Evolutionary conservation across 2,797 vertebrate genomes (phyloP), one percentile per base, ranked within the genome.

Genomic region (Sebastes trivittatus): DNA sequence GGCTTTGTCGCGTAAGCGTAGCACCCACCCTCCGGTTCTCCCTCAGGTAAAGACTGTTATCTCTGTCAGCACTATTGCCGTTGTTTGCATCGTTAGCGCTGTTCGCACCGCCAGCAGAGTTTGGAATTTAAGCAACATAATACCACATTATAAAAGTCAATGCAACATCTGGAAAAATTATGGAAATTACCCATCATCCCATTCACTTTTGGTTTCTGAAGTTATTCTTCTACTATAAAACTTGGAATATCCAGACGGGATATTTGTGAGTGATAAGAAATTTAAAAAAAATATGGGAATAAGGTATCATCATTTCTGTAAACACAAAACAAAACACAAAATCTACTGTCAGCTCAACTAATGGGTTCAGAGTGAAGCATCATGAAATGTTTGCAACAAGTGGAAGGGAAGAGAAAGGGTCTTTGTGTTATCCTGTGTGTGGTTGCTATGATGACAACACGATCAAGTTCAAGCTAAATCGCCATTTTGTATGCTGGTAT

Each of bases 401-500:
- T 75, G 59, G 61, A 52, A 13, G 61, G 9, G 3, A 66, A 46
- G 52, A 2, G 22, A 3, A 54, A 7, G n/a, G 22, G 34, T 30
- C 20, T 4, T 78, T 32, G 34, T 56, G 8, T 55, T 13, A 49
- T 54, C 20, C 20, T 54, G 49, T 54, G 49, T n/a, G 68, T 13
- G 56, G 76, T 81, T 84, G 82, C 80, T 72, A 83, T 79, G 83
- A 80, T 65, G 61, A 76, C 52, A 83, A 62, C 56, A 42, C 6
- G 4, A 66, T 73, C 1, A 1, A 59, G 78, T 66, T 80, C 54
- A 64, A 65, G 36, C 60, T 64, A 7, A 76, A 84, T n/a, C 3
- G 27, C 36, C 29, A 60, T 82, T 69, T 55, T 73, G 32, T 59
- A 14, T 13, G 56, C 68, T 69, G 72, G 36, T 52, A 4, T 30